phyloP scores from a whole-genome alignment of 2,797 vertebrate species.

The Anguilla anguilla region DNA sequence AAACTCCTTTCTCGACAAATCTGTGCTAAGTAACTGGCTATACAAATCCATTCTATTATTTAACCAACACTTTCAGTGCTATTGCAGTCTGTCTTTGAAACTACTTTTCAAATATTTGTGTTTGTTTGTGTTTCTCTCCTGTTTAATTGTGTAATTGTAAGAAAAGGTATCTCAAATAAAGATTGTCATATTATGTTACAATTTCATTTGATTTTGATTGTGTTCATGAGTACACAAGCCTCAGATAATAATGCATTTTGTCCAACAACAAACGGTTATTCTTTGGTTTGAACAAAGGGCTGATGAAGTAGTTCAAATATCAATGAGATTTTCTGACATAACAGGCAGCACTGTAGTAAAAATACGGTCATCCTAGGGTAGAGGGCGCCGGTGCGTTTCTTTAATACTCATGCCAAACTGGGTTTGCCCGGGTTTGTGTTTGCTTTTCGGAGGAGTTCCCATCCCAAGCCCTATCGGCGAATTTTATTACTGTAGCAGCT shows the following conservation, averaged over 20 bases:
- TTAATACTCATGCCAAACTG: background rate
- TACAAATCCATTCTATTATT: background rate
- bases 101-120: background rate
- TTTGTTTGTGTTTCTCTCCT: background rate
- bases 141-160: background rate
- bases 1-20: background rate
- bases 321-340: too few relatives aligned
- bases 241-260: too few relatives aligned
- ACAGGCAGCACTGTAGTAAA: too few relatives aligned
- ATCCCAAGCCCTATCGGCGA: background rate
- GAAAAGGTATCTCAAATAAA: too few relatives aligned
- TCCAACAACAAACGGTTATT: too few relatives aligned
- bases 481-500: background rate
- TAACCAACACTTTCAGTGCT: background rate
- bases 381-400: background rate
- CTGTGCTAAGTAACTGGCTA: background rate
- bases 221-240: too few relatives aligned
- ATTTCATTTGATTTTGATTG: too few relatives aligned
- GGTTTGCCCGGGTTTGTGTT: background rate
- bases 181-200: too few relatives aligned
- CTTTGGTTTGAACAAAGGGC: too few relatives aligned
- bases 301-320: too few relatives aligned
- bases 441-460: background rate
- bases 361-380: background rate
- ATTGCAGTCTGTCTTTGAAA: background rate